Base-by-base conservation (phyloP, 2,797 vertebrate species). In the Diglossa cyanea region DNA sequence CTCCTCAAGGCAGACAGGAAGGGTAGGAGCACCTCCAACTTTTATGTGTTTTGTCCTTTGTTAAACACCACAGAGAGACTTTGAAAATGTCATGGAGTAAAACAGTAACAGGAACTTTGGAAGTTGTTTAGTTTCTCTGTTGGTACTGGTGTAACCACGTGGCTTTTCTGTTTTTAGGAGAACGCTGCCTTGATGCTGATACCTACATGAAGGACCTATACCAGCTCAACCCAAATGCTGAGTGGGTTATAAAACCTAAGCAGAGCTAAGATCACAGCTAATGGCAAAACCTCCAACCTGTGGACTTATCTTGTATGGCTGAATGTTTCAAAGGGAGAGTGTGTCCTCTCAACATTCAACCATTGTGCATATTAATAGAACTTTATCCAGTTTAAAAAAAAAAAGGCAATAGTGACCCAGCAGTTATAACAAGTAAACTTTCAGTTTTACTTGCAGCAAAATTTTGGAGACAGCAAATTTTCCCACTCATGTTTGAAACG, bases 121-220 rank as follows among this genome's bases (percentile, higher is more conserved):
- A 67, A 72, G 7, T 44, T 30, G 11, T 68, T 87, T 88, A 7
- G 14, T 63, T 77, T 76, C 14, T 48, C 31, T 71, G 86, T 60
- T 55, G 9, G 4, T 63, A 25, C 42, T 77, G 39, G 62, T 25
- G 24, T 77, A 51, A 75, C 26, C 17, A 33, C 2, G 0, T 14
- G 1, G 90, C 63, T 96, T 84, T 90, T 57, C 72, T 74, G 2
- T 92, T 93, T 54, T 35, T 84, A 99, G 99, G 98, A 90, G 99
- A 99, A 86, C 98, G 99, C 57, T 99, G 99, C 90, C 98, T 99
- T 11, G 98, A 99, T 76, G 98, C 98, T 19, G 98, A 99, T 67
- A 98, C 99, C 0, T 99, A 98, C 73, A 99, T 99, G 99, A 99
- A 99, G 96, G 99, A 99, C 96, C 98, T 99, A 6, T 97, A 98